Base-by-base conservation (phyloP, 2,888 invertebrate species). In the Hirtodrosophila histrioides region DNA sequence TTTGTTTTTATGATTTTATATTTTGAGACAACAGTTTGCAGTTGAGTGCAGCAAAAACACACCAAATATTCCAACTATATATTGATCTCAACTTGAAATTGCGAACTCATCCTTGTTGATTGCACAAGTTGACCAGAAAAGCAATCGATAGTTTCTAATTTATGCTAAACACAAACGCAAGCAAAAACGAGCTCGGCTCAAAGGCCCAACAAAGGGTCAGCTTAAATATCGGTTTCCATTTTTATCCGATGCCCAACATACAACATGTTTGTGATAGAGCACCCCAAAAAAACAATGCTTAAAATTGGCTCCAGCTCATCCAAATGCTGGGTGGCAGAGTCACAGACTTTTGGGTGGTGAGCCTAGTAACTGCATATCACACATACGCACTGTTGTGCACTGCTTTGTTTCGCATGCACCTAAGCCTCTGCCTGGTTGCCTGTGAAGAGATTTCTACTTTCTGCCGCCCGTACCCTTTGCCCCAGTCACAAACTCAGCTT, bases 141-240 rank as follows among this genome's bases (percentile, higher is more conserved):
- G 33, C 56, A 65, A 85, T 85, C 82, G 80, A 82, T 82, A 69
- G 61, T 72, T 78, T 72, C 69, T 60, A 72, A 70, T 82, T 82
- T 72, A 75, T 68, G 82, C 65, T 48, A 55, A 85, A 77, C 27
- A 27, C 27, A 31, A 31, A 31, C 7, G 6, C 7, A 31, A 31
- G 7, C 31, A 60, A 33, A 6, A 11, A 24, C 37, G 12, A 37
- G 29, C 11, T 17, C 1, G 37, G 44, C 36, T 54, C 44, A 37
- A 31, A 31, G 7, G 31, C 31, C 31, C 7, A 37, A 29, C 36
- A 54, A 54, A 44, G 36, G 36, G 54, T 54, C 37, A 44, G 35
- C 9, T 17, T n/a, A 12, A 8, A 44, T 29, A 29, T 54, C 7
- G 9, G 31, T 54, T 29, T 3, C 5, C 17, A 12, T 44, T 48